Conservation (phyloP, 2,797 vertebrate genomes). For the Clarias fuscus region DNA sequence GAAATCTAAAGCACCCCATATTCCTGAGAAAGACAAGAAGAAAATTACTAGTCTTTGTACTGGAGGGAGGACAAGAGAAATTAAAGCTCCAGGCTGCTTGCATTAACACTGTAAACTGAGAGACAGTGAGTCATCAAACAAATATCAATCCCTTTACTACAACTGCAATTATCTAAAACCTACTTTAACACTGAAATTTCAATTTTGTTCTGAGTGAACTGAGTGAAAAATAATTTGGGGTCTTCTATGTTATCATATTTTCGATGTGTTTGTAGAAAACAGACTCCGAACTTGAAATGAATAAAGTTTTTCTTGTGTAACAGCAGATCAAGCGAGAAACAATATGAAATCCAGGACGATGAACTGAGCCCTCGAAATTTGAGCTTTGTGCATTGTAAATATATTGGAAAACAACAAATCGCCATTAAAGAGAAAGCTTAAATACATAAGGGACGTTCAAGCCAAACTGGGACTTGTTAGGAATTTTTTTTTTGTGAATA, state of each 20-base stretch:
- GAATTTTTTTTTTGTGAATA: no score
- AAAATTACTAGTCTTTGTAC: conserved; percentile 17
- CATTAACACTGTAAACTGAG: neutral
- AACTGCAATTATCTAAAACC: conserved; percentile 16
- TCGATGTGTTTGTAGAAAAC: neutral
- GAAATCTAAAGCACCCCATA: conserved; percentile 3
- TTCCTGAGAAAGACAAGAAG: neutral
- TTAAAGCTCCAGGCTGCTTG: conserved; percentile 3
- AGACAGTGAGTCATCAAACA: conserved; percentile 14
- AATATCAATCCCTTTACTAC: neutral
- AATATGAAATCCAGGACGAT: no score
- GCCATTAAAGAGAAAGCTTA: neutral
- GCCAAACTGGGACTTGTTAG: no score
- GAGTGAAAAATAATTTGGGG: neutral
- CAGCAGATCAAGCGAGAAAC: neutral
- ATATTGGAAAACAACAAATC: neutral
- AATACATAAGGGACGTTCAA: neutral
- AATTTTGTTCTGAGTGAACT: neutral
- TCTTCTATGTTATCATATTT: neutral
- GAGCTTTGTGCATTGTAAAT: neutral
- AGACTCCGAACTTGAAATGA: neutral
- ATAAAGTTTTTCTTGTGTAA: neutral
- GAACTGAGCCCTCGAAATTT: neutral
- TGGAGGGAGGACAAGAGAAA: neutral
- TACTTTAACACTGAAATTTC: neutral